Base-by-base conservation (phyloP, 2,113 vertebrate genomes). In the Orientallactaga bullata region DNA sequence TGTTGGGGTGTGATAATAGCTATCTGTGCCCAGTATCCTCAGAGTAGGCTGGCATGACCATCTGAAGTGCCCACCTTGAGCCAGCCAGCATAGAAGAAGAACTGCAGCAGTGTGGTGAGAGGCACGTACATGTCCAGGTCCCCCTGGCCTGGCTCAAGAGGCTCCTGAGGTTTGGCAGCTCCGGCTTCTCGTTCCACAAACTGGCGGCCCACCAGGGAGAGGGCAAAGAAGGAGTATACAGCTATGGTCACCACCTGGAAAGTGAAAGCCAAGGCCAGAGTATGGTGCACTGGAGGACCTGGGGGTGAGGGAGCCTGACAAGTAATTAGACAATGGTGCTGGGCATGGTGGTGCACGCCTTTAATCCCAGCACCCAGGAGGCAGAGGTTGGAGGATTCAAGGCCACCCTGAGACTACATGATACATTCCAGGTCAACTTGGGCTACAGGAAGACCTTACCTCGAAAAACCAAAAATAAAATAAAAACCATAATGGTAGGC, bases 41-140 rank as follows among this genome's bases (percentile, higher is more conserved):
- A 47, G 74, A 58, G 32, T 63, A 90, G 28, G 18, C 58, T 58
- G 71, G 4, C n/a, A 42, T 32, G 28, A 77, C 61, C 42, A 58
- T 74, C 32, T 3, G 0, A 65, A 79, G 51, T 80, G 61, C 96
- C 85, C 81, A 99, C 99, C 98, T 99, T 99, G 72, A 99, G 98
- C 99, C 99, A 99, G 69, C 99, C 99, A 0, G 98, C 96, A 3
- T 99, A 99, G 97, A 99, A 99, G 98, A 99, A 99, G 98, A 99
- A 99, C 98, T 99, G 98, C 95, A 99, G 98, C 85, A 99, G 97
- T 0, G 99, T 99, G 92, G 99, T 98, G 77, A 99, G 97, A 0
- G 99, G 99, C 13, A 99, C 88, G 0, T 99, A 99, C 97, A 99
- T 95, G 95, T 99, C 99, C 74, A 99, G 74, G 26, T 97, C 88